A percentile compares a stretch with the other conserved stretches of the same genome.
phyloP scores from a whole-genome alignment of 2,797 vertebrate species.

The Gobionotothen gibberifrons region DNA sequence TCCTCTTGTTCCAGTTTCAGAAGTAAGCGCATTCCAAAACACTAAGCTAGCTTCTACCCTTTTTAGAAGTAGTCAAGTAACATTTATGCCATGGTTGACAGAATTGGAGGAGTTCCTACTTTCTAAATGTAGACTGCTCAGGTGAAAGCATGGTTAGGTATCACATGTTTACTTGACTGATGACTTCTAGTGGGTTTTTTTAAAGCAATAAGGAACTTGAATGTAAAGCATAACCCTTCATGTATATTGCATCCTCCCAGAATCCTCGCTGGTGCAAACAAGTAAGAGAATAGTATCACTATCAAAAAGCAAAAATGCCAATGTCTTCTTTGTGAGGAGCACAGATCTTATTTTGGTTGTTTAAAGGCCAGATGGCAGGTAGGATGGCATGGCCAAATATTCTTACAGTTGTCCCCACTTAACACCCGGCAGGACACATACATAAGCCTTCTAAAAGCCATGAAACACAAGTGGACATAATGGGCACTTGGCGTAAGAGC shows the following conservation, averaged over 20 bases:
- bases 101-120: background rate
- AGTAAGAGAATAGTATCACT: constrained; percentile 11
- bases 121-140: background rate
- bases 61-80: background rate
- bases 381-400: background rate
- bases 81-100: background rate
- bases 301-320: constrained; percentile 10
- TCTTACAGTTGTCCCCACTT: background rate
- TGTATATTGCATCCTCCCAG: background rate
- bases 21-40: no score
- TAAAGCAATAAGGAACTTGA: background rate
- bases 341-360: background rate
- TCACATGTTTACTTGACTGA: background rate
- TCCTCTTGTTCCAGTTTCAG: background rate
- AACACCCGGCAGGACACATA: background rate
- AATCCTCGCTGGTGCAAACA: background rate
- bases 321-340: background rate
- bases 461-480: constrained; percentile 11
- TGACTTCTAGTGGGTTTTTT: background rate
- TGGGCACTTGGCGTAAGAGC: background rate
- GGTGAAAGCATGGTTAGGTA: background rate
- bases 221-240: background rate
- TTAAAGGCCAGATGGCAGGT: background rate
- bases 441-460: background rate
- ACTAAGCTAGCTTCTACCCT: no score